These are phyloP conservation scores for Leptobrachium leishanense DNA, from an alignment of 2,113 vertebrate species.

Conservation along the genomic window DNA sequence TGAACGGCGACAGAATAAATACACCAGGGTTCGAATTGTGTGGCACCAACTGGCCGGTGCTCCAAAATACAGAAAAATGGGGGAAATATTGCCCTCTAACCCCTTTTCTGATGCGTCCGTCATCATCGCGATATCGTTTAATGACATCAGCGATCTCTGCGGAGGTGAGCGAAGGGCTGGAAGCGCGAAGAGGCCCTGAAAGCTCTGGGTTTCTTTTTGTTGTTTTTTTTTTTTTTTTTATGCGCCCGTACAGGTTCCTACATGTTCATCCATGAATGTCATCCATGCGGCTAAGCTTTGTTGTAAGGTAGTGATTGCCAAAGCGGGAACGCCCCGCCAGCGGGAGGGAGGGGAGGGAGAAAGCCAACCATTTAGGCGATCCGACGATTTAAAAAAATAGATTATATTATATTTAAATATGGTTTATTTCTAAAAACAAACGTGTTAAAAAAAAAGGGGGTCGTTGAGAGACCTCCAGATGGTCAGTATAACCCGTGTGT, in stretches of 20 bases:
- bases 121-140: not conserved
- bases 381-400: not conserved
- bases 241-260: conserved; percentile 31
- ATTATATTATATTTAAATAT: not conserved
- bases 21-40: too few species aligned
- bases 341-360: not conserved
- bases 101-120: not conserved
- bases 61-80: too few species aligned
- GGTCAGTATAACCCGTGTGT: too few species aligned
- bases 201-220: conserved; percentile 5
- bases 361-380: conserved; percentile 1
- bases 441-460: not conserved
- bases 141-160: conserved; percentile 1
- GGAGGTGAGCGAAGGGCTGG: not conserved
- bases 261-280: conserved; percentile 25
- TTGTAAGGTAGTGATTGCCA: conserved; percentile 29
- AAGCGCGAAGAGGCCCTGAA: not conserved
- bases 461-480: not conserved
- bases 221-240: not conserved
- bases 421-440: not conserved
- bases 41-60: too few species aligned
- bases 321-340: conserved; percentile 37
- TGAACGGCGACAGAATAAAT: too few species aligned
- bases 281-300: conserved; percentile 45
- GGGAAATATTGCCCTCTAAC: conserved; percentile 22